A percentile compares a stretch with the other conserved stretches of the same genome.
These are phyloP conservation scores for Leuctra nigra DNA, from an alignment of 2,888 invertebrate genomes.

Conservation along the genomic window DNA sequence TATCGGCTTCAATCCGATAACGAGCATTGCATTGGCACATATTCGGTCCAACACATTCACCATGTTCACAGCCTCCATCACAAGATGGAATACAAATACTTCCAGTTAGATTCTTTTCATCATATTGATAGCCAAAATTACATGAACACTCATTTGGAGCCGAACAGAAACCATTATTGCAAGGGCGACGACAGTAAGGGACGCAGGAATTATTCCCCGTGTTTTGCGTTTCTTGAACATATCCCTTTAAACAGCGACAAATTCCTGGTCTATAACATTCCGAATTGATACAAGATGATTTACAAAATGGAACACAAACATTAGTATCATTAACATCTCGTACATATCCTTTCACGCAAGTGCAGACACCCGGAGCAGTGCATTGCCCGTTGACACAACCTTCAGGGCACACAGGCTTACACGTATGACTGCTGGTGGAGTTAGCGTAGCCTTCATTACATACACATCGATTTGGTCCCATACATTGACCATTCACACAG, in stretches of 20 bases:
- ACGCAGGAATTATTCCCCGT: conserved; percentile 17
- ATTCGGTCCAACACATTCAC: conserved; percentile 20
- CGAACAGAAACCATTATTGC: conserved; percentile 40
- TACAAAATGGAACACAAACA: conserved; percentile 31
- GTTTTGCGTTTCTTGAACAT: conserved; percentile 37
- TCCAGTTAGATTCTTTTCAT: conserved; percentile 28
- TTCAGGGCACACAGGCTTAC: conserved; percentile 56
- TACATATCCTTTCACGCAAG: conserved; percentile 36
- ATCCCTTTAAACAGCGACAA: conserved; percentile 48
- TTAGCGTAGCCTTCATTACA: conserved; percentile 34
- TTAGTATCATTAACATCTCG: not conserved
- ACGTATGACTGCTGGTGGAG: conserved; percentile 39
- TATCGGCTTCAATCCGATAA: not conserved
- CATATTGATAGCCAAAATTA: conserved; percentile 34
- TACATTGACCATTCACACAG: conserved; percentile 40
- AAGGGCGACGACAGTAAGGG: conserved; percentile 36
- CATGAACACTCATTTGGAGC: conserved; percentile 41
- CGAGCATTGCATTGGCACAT: conserved; percentile 20
- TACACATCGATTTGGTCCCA: conserved; percentile 35
- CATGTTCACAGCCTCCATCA: conserved; percentile 10
- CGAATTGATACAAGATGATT: conserved; percentile 42
- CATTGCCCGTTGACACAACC: conserved; percentile 65
- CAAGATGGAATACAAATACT: conserved; percentile 14
- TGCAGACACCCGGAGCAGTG: conserved; percentile 41
- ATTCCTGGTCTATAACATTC: conserved; percentile 46